phyloP scores from a whole-genome alignment of 1,140 invertebrate species.

The Bilobella aurantiaca region DNA sequence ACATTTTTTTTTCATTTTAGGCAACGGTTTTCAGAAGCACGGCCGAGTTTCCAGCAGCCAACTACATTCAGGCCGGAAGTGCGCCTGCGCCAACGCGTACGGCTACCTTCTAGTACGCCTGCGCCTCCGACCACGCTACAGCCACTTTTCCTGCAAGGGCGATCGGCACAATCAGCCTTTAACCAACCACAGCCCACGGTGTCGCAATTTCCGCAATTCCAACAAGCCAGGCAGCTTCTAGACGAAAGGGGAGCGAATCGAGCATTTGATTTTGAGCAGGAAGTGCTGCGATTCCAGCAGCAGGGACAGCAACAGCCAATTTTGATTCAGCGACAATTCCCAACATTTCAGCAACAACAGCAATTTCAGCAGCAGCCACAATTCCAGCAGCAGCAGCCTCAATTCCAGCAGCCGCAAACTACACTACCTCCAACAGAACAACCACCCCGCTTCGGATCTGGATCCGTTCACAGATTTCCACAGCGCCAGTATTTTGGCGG shows the following conservation, averaged over 20 bases:
- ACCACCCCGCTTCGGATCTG: neutral
- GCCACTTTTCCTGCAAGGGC: neutral
- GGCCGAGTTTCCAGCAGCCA: neutral
- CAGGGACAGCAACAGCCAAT: constrained; percentile 36
- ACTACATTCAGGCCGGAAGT: constrained; percentile 31
- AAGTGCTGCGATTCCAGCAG: constrained; percentile 37
- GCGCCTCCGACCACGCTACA: neutral
- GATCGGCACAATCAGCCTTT: neutral
- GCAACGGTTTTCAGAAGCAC: neutral
- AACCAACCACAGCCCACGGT: neutral
- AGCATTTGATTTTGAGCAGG: constrained; percentile 23
- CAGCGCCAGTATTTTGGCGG: constrained; percentile 11
- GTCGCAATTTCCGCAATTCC: constrained; percentile 9
- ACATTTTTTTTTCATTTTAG: constrained; percentile 15
- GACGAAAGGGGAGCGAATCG: constrained; percentile 10
- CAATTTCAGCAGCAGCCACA: constrained; percentile 37
- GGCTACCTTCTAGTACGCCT: constrained; percentile 17
- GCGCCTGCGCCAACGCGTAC: constrained; percentile 27
- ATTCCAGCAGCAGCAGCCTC: constrained; percentile 18
- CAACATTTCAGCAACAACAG: constrained; percentile 45
- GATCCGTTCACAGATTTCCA: constrained; percentile 2
- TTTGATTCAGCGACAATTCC: constrained; percentile 39
- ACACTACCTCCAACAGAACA: constrained; percentile 21
- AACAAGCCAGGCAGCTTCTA: constrained; percentile 7
- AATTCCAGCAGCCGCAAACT: constrained; percentile 38